Evolutionary conservation across 2,113 vertebrate species (phyloP).

Genomic region (Poeciliopsis turrubarensis): DNA sequence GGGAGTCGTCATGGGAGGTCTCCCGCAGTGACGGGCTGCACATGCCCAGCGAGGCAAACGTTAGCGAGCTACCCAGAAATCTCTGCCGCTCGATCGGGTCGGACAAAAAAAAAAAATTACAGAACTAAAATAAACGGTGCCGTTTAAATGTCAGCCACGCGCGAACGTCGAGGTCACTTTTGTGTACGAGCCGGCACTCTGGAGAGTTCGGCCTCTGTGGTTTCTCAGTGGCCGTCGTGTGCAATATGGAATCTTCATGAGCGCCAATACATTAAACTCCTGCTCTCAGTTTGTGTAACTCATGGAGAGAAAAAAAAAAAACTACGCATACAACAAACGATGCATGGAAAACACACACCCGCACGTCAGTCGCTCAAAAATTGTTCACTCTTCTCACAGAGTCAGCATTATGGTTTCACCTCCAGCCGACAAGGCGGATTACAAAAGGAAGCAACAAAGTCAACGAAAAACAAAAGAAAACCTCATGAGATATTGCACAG

Average conservation of each 20-base stretch:
- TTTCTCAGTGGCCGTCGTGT: constrained; percentile 54
- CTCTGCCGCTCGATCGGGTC: constrained; percentile 35
- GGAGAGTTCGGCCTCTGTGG: constrained; percentile 54
- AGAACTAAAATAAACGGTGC: constrained; percentile 20
- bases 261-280: constrained; percentile 47
- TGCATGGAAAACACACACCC: constrained; percentile 17
- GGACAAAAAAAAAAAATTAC: not conserved
- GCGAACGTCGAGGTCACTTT: constrained; percentile 55
- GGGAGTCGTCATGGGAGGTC: constrained; percentile 32
- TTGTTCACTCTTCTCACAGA: constrained; percentile 40
- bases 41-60: constrained; percentile 42
- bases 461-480: constrained; percentile 56
- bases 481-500: constrained; percentile 89
- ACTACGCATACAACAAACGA: constrained; percentile 39
- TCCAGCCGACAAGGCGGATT: constrained; percentile 27
- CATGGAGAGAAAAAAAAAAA: not conserved
- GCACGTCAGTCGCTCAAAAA: constrained; percentile 14
- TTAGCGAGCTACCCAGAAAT: constrained; percentile 31
- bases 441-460: constrained; percentile 76
- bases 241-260: constrained; percentile 51
- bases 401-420: constrained; percentile 49
- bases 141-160: constrained; percentile 47
- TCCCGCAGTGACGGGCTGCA: constrained; percentile 44
- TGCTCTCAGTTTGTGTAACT: constrained; percentile 40
- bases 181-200: constrained; percentile 50